Conservation (phyloP, 2,888 invertebrate genomes). For the Noctua pronuba region DNA sequence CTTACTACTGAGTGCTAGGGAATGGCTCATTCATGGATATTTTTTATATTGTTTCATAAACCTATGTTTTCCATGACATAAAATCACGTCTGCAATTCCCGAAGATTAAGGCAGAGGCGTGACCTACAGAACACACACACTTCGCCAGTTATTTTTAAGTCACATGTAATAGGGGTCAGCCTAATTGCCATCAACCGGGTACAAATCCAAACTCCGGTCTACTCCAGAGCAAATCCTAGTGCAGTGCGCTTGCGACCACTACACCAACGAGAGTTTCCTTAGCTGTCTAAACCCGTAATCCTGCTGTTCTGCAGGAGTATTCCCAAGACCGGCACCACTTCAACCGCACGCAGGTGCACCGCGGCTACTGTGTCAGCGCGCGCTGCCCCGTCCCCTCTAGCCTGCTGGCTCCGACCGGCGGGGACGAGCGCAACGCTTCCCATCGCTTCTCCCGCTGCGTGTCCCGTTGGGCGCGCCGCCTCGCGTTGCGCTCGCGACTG, state of each 20-base stretch:
- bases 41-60: background rate
- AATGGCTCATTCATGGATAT: background rate
- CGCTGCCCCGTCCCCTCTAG: constrained; percentile 69
- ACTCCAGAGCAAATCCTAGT: background rate
- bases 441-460: constrained; percentile 79
- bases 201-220: background rate
- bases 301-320: constrained; percentile 72
- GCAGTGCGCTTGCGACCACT: background rate
- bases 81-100: background rate
- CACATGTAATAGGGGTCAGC: background rate
- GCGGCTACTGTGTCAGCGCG: constrained; percentile 82
- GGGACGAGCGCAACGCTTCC: constrained; percentile 67
- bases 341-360: constrained; percentile 80
- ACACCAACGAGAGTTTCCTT: background rate
- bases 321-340: constrained; percentile 75
- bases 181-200: background rate
- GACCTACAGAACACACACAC: background rate
- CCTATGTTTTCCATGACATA: background rate
- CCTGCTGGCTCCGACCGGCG: background rate
- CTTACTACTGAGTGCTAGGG: background rate
- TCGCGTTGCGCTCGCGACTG: constrained; percentile 67
- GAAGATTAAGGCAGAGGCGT: background rate
- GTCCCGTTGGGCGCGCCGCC: constrained; percentile 68
- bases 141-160: background rate
- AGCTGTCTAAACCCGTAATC: too few relatives aligned